Base-by-base conservation (phyloP, 1,140 invertebrate species). In the Drosophila carrolli region DNA sequence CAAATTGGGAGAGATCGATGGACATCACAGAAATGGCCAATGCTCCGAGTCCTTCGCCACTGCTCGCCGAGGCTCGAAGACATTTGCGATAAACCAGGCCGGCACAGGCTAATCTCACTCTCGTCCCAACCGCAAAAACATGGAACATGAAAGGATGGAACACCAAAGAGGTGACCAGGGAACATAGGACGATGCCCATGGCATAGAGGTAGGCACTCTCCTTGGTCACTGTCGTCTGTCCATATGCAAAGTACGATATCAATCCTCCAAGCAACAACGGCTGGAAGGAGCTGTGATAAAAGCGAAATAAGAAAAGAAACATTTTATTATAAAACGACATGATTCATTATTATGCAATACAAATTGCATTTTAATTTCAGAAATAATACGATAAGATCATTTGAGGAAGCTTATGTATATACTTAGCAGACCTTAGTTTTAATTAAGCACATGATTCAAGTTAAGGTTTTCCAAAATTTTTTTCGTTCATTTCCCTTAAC, bases 1-100 rank as follows among this genome's bases (percentile, higher is more conserved):
- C 91, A 19, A 92, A 92, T 9, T 91, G 77, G 6, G 84, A 60
- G 41, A 92, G 54, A 71, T 92, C 82, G 27, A 86, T 98, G 9
- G 97, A 96, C 77, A 98, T 94, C 4, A 98, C 91, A 78, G 98
- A 98, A 11, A 98, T 95, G 40, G 97, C 95, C 92, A 97, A 96
- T 0, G 96, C 97, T 6, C 95, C 94, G 1, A 96, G 95, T 1
- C 96, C 96, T 68, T 95, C 93, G 54, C 93, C 84, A 0, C 96
- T 93, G 4, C 93, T 93, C 46, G 94, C 94, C 65, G 94, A 95
- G 56, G 96, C 92, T 1, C 94, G 93, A 74, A 96, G 92, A 72
- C 95, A 93, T 94, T 96, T 84, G 38, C 93, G 93, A 56, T 78
- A 85, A 29, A 91, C 83, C 14, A 90, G 48, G 0, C 88, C 88